Conservation (phyloP, 92 coral and sea anemone genomes). For the Epizoanthus illoricatus region DNA sequence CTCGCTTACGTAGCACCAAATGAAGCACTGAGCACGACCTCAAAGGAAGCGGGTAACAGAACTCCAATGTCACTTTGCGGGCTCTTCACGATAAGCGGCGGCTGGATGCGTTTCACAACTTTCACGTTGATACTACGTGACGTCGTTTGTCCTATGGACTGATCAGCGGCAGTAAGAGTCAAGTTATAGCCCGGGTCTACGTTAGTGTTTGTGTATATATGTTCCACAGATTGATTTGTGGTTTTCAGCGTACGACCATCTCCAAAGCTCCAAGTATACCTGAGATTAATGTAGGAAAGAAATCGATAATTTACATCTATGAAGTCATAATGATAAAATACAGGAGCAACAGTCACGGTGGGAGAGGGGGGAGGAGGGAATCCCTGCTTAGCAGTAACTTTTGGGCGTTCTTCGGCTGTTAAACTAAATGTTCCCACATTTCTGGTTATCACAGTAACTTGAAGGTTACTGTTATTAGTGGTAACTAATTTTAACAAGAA, state of each 20-base stretch:
- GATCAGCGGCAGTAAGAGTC: neutral
- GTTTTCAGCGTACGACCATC: neutral
- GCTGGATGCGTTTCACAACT: neutral
- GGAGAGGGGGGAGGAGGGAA: too few relatives aligned
- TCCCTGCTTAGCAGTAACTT: too few relatives aligned
- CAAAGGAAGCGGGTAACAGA: neutral
- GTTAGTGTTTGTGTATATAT: neutral
- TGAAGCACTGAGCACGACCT: neutral
- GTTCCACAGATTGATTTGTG: neutral
- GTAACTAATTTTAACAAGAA: too few relatives aligned
- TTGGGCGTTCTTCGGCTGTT: too few relatives aligned
- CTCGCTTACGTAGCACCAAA: conserved; percentile 21
- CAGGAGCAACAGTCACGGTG: too few relatives aligned
- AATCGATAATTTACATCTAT: too few relatives aligned
- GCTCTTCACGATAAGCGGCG: conserved; percentile 8
- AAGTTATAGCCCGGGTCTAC: conserved; percentile 10
- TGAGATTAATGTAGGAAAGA: neutral
- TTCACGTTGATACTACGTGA: neutral
- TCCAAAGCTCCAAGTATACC: conserved; percentile 25
- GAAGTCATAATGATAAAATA: too few relatives aligned
- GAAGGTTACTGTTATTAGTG: too few relatives aligned
- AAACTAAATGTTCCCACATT: too few relatives aligned
- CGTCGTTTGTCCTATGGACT: neutral
- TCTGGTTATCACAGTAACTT: too few relatives aligned
- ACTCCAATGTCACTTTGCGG: neutral